Base-by-base conservation (phyloP, 2,888 invertebrate species). In the Tholera decimalis region DNA sequence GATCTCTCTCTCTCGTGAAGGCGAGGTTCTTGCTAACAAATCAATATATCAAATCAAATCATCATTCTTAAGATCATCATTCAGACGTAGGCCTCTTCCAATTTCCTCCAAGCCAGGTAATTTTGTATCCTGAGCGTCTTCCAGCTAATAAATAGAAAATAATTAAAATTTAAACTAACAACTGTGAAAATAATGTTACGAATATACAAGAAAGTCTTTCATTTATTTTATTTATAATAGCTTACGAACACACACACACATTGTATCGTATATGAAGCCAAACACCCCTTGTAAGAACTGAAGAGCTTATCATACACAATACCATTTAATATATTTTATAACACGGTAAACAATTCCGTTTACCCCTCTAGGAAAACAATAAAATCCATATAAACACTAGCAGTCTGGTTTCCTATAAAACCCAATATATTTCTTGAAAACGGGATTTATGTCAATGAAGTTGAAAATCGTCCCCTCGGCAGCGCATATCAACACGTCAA, bases 401-500 rank as follows among this genome's bases (percentile, higher is more conserved):
- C 81, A 73, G 80, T 73, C 83, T 78, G 76, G 73, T 83, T 83
- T 64, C 57, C 71, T 76, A 80, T 73, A 83, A 85, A 77, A 78
- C 81, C 75, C 79, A 81, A 84, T 85, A 80, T 84, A 84, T 86
- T 86, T 81, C 79, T 83, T 83, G 79, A 85, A 83, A 82, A 82
- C 73, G 77, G 81, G 82, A 85, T 86, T 85, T 86, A 85, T 83
- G 85, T 83, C 85, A 84, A 87, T 86, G 86, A 86, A 86, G 83
- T 85, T 75, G 81, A 82, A 79, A 79, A 84, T 79, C 83, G 84
- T 82, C 84, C 87, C 88, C 85, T 85, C 84, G 79, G 82, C 87
- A 81, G 79, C 84, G 83, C 86, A 86, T 89, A 90, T 90, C 90
- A 89, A 87, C 88, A 86, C 85, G 84, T 86, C 88, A 83, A 85